Conservation (phyloP, 2,113 vertebrate species). For the Oryzias celebensis region DNA sequence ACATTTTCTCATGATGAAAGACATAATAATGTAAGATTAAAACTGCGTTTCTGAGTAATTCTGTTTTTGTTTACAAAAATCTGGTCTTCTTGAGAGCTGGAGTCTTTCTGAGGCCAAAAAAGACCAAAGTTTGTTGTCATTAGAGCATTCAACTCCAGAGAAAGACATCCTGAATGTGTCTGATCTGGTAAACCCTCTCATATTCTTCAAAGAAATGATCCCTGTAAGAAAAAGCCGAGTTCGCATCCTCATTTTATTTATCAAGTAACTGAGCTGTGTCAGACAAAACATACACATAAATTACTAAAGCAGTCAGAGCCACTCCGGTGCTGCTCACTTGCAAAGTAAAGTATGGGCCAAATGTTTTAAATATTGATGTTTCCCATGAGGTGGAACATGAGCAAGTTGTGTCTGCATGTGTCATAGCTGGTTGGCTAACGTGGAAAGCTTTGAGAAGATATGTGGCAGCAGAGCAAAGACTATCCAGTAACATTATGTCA, state of each 20-base stretch:
- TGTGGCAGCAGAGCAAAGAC: slow-evolving; percentile 29
- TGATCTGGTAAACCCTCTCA: slow-evolving; percentile 21
- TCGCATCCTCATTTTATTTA: background rate
- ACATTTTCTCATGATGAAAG: too few species aligned
- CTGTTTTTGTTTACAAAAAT: slow-evolving; percentile 3
- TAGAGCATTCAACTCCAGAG: slow-evolving; percentile 25
- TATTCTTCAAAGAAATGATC: slow-evolving; percentile 10
- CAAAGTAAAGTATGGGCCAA: slow-evolving; percentile 8
- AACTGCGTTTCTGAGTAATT: too few species aligned
- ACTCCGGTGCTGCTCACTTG: slow-evolving; percentile 2
- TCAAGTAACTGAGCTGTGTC: slow-evolving; percentile 11
- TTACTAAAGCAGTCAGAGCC: slow-evolving; percentile 13
- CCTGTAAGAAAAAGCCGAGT: slow-evolving; percentile 5
- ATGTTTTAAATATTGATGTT: slow-evolving; percentile 45
- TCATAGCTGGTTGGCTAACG: slow-evolving; percentile 21
- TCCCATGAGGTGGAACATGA: slow-evolving; percentile 47
- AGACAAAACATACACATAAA: slow-evolving; percentile 20
- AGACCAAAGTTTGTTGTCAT: slow-evolving; percentile 38
- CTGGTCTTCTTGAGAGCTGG: slow-evolving; percentile 14
- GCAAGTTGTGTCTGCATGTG: slow-evolving; percentile 32
- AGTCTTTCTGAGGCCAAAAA: slow-evolving; percentile 17
- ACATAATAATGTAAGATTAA: too few species aligned
- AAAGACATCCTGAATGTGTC: slow-evolving; percentile 27
- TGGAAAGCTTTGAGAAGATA: slow-evolving; percentile 48
- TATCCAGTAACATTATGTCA: slow-evolving; percentile 38